Percentiles rank a stretch among this genome's conserved stretches.
phyloP scores from a whole-genome alignment of 1,140 invertebrate species.

The Triops cancriformis region DNA sequence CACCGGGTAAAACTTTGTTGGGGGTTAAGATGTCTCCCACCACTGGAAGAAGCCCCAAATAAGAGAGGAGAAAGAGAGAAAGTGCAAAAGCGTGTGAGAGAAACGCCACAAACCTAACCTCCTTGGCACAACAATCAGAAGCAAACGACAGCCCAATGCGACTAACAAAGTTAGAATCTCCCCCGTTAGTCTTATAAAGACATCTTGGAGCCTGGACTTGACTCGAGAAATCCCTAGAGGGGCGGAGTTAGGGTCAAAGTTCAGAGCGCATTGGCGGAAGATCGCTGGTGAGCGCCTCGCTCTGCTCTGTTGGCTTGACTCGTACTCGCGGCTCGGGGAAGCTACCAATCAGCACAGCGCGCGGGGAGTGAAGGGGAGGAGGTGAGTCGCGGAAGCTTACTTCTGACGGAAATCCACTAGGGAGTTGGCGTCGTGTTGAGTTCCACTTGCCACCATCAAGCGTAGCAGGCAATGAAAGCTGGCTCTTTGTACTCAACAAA shows the following conservation, averaged over 20 bases:
- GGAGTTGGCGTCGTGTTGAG: constrained; percentile 8
- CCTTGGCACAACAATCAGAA: constrained; percentile 13
- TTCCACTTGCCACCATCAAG: neutral
- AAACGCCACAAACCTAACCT: constrained; percentile 11
- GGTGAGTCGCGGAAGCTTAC: constrained; percentile 8
- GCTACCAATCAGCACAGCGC: neutral
- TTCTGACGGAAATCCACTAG: neutral
- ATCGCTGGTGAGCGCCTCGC: neutral
- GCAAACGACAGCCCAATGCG: constrained; percentile 12
- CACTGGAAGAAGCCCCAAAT: constrained; percentile 6
- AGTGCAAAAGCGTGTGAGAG: neutral
- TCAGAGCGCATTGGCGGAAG: constrained; percentile 7
- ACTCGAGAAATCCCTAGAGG: constrained; percentile 12
- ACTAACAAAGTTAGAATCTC: constrained; percentile 14
- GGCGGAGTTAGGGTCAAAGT: constrained; percentile 12
- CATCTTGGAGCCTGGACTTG: constrained; percentile 9
- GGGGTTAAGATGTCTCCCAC: neutral
- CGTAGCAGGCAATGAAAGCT: neutral
- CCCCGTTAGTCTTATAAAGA: constrained; percentile 13
- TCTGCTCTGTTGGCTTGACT: neutral
- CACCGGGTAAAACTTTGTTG: neutral
- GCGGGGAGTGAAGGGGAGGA: neutral
- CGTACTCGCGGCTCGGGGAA: neutral
- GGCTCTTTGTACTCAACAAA: neutral
- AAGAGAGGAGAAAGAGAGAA: neutral